Evolutionary conservation across 2,113 vertebrate species (phyloP).

Genomic region (Neotragus moschatus): DNA sequence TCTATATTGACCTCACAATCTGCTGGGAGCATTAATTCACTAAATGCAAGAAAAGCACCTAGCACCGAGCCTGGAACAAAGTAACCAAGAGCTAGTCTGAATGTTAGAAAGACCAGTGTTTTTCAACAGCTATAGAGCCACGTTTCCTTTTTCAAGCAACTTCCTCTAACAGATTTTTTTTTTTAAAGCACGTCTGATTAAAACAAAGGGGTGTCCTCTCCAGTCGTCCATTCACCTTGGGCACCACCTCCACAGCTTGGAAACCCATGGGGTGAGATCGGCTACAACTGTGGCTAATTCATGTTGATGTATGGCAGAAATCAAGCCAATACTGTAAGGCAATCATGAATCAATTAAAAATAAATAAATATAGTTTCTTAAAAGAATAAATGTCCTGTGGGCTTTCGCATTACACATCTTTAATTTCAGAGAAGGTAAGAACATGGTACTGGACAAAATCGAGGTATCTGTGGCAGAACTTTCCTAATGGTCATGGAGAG

Average conservation of each 20-base stretch:
- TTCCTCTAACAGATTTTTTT: neutral
- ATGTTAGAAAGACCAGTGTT: neutral
- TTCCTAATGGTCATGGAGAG: neutral
- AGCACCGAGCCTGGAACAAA: neutral
- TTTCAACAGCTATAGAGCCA: neutral
- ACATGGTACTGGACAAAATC: neutral
- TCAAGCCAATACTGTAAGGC: neutral
- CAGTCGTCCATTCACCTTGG: rapidly evolving
- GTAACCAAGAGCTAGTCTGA: neutral
- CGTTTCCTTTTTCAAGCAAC: neutral
- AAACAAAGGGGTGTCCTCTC: neutral
- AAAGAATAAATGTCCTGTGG: neutral
- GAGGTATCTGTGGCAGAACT: neutral
- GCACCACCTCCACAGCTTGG: neutral
- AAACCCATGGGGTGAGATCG: neutral
- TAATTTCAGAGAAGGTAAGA: neutral
- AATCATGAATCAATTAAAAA: neutral
- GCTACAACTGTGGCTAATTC: neutral
- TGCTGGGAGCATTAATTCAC: neutral
- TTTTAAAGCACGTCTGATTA: neutral
- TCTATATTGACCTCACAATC: neutral
- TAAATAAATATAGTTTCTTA: neutral
- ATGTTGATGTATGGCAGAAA: neutral
- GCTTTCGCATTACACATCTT: neutral
- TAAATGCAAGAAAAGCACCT: neutral